These are phyloP conservation scores for Hydropsyche tenuis DNA, from an alignment of 1,140 invertebrate genomes.

Conservation along the genomic window DNA sequence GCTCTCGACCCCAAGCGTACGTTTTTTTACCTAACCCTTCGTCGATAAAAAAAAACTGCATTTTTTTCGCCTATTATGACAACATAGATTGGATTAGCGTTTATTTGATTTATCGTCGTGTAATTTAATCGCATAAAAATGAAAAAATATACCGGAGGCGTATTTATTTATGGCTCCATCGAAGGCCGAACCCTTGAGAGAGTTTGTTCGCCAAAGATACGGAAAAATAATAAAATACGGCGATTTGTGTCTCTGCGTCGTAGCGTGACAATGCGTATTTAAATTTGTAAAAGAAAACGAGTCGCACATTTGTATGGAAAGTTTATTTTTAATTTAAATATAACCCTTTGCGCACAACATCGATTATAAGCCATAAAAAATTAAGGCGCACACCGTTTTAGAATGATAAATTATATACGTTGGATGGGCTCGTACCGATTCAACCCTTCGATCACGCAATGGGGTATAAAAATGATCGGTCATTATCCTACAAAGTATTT, in stretches of 20 bases:
- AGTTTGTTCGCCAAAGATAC: constrained; percentile 3
- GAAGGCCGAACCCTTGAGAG: constrained; percentile 18
- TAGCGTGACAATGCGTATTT: constrained; percentile 38
- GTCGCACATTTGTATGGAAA: constrained; percentile 36
- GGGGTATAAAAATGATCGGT: constrained; percentile 12
- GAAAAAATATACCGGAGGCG: too few relatives aligned
- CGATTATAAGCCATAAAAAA: constrained; percentile 51
- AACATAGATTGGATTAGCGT: constrained; percentile 8
- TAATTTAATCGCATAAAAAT: background rate
- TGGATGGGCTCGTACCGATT: background rate
- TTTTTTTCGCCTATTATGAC: constrained; percentile 16
- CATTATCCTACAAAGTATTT: background rate
- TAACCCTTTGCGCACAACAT: constrained; percentile 49
- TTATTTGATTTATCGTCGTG: constrained; percentile 5
- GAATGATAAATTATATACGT: constrained; percentile 49
- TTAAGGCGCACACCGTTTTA: constrained; percentile 44
- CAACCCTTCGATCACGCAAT: constrained; percentile 8
- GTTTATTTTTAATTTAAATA: constrained; percentile 46
- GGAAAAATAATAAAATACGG: constrained; percentile 27
- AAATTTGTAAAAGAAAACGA: constrained; percentile 41
- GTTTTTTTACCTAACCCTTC: constrained; percentile 11
- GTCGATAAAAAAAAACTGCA: background rate
- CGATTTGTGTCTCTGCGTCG: constrained; percentile 19
- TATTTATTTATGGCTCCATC: background rate
- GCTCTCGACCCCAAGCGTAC: background rate